These are phyloP conservation scores for Isoperla grammatica DNA, from an alignment of 2,888 invertebrate species.

Conservation along the genomic window DNA sequence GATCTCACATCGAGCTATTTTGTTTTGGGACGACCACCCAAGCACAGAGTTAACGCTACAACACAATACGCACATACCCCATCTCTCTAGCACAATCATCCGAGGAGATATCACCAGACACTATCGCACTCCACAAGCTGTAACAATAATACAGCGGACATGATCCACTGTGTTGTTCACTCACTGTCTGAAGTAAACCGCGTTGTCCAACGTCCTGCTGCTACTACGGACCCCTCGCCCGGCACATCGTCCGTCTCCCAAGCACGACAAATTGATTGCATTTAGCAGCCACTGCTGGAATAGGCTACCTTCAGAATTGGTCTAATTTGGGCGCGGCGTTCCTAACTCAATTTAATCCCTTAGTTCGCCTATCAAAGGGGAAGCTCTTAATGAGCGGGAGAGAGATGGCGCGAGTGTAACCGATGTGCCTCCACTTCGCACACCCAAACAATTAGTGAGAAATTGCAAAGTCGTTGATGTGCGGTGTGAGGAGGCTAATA, in stretches of 20 bases:
- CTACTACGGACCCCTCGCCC: neutral
- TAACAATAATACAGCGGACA: neutral
- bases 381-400: constrained; percentile 28
- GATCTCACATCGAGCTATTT: too few relatives aligned
- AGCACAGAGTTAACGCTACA: too few relatives aligned
- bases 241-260: constrained; percentile 24
- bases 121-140: neutral
- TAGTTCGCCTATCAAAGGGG: constrained; percentile 31
- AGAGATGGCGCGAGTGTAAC: constrained; percentile 3
- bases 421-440: constrained; percentile 18
- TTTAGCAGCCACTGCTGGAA: constrained; percentile 29
- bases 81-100: neutral
- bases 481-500: constrained; percentile 12
- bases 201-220: neutral
- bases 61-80: too few relatives aligned
- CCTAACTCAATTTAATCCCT: constrained; percentile 32
- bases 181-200: constrained; percentile 5
- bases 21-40: too few relatives aligned
- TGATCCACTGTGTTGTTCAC: neutral
- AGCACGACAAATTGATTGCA: constrained; percentile 31
- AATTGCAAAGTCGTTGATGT: constrained; percentile 20
- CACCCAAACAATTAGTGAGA: constrained; percentile 28
- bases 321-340: constrained; percentile 32
- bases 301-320: constrained; percentile 30
- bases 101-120: neutral